These are phyloP conservation scores for Exephanes ischioxanthus DNA, from an alignment of 2,888 invertebrate genomes.

Conservation along the genomic window DNA sequence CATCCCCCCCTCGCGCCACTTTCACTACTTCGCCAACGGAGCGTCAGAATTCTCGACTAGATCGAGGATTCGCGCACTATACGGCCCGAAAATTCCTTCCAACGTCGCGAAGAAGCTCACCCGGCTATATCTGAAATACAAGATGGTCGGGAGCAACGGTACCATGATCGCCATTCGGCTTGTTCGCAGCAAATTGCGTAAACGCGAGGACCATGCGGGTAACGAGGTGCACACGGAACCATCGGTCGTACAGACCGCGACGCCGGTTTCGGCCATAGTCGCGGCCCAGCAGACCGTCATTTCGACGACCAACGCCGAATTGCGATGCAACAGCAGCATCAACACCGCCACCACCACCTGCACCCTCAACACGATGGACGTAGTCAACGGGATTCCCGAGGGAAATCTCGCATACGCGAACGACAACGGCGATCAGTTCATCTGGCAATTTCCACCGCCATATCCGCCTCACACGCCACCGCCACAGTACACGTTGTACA, in stretches of 20 bases:
- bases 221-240: conserved; percentile 90
- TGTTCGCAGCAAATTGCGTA: conserved; percentile 96
- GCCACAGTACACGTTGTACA: conserved; percentile 91
- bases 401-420: conserved; percentile 75
- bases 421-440: conserved; percentile 87
- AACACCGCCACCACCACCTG: conserved; percentile 67
- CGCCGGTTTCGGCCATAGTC: conserved; percentile 75
- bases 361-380: conserved; percentile 79
- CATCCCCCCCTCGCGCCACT: background rate
- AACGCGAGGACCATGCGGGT: conserved; percentile 91
- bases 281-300: conserved; percentile 73
- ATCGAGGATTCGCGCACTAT: conserved; percentile 72
- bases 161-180: conserved; percentile 95
- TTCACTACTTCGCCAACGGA: conserved; percentile 15
- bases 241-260: conserved; percentile 88
- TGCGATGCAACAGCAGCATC: conserved; percentile 68
- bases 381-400: conserved; percentile 75
- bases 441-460: conserved; percentile 93
- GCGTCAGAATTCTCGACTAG: conserved; percentile 73
- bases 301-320: conserved; percentile 57
- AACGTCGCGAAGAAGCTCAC: conserved; percentile 79
- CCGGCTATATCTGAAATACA: conserved; percentile 83
- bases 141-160: conserved; percentile 94
- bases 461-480: conserved; percentile 86
- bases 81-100: conserved; percentile 78